phyloP scores from a whole-genome alignment of 2,113 vertebrate genomes.

The Cochlearius cochlearius region DNA sequence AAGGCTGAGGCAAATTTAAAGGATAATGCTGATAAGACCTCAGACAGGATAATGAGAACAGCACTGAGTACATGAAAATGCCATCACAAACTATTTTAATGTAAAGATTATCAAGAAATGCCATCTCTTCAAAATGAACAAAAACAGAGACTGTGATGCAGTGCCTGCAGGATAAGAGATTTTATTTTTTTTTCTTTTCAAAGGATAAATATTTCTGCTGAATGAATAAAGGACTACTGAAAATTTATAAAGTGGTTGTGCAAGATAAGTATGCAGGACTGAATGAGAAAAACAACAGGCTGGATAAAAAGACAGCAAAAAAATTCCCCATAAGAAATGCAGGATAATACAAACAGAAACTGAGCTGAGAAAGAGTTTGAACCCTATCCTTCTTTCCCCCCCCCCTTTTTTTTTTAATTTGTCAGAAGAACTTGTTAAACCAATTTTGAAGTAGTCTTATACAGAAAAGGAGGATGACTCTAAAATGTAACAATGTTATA shows the following conservation, averaged over 20 bases:
- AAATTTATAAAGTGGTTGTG: background rate
- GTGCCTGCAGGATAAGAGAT: background rate
- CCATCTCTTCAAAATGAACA: background rate
- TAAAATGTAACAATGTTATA: background rate
- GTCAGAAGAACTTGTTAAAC: background rate
- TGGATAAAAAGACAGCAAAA: background rate
- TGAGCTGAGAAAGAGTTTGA: background rate
- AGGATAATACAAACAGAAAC: background rate
- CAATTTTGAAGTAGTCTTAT: background rate
- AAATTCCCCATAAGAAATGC: background rate
- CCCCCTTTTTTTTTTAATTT: rapidly evolving
- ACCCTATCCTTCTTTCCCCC: rapidly evolving
- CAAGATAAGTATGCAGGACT: background rate
- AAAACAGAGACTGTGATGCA: rapidly evolving
- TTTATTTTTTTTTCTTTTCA: background rate
- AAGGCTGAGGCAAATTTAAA: background rate
- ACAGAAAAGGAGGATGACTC: background rate
- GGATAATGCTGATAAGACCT: background rate
- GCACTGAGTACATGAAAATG: background rate
- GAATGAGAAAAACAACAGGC: background rate
- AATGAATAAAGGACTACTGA: background rate
- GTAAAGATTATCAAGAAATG: background rate
- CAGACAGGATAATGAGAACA: background rate
- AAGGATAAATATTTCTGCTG: background rate
- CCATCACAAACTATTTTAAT: background rate